Evolutionary conservation across 1,140 invertebrate genomes (phyloP).

Genomic region (Contarinia nasturtii): DNA sequence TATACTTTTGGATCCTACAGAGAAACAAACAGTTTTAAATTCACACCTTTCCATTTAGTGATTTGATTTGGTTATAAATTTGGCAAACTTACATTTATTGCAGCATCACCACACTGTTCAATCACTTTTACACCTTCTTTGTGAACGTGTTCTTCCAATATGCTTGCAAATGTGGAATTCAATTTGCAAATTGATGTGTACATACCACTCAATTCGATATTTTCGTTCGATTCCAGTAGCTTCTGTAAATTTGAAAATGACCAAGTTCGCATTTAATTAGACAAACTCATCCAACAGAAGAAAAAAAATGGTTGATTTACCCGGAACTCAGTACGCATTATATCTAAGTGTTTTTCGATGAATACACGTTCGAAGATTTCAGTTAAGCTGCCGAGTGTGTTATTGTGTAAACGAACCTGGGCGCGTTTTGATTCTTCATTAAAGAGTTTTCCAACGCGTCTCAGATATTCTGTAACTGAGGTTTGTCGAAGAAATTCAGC

Average conservation of each 20-base stretch:
- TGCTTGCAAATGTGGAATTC: constrained; percentile 65
- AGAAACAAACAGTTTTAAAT: too few species aligned
- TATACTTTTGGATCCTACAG: constrained; percentile 89
- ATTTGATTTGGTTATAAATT: neutral
- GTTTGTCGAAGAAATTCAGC: constrained; percentile 87
- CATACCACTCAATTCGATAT: constrained; percentile 90
- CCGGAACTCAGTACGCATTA: constrained; percentile 89
- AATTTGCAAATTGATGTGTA: constrained; percentile 88
- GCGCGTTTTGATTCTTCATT: constrained; percentile 84
- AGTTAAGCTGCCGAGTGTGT: constrained; percentile 63
- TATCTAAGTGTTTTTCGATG: constrained; percentile 91
- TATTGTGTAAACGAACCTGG: constrained; percentile 87
- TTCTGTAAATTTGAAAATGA: constrained; percentile 48
- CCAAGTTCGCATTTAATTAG: neutral
- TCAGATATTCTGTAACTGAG: constrained; percentile 97
- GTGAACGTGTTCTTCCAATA: constrained; percentile 86
- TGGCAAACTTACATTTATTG: constrained; percentile 41
- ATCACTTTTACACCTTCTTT: constrained; percentile 82
- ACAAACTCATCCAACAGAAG: too few species aligned
- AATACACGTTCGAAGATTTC: constrained; percentile 91
- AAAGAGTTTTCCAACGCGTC: constrained; percentile 80
- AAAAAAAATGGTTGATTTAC: constrained; percentile 12
- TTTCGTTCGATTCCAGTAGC: constrained; percentile 84
- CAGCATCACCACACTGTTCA: constrained; percentile 72
- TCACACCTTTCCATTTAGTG: too few species aligned